Evolutionary conservation across 1,140 invertebrate genomes (phyloP), one percentile per base, ranked within the genome.

Genomic region (Drosophila grimshawi): DNA sequence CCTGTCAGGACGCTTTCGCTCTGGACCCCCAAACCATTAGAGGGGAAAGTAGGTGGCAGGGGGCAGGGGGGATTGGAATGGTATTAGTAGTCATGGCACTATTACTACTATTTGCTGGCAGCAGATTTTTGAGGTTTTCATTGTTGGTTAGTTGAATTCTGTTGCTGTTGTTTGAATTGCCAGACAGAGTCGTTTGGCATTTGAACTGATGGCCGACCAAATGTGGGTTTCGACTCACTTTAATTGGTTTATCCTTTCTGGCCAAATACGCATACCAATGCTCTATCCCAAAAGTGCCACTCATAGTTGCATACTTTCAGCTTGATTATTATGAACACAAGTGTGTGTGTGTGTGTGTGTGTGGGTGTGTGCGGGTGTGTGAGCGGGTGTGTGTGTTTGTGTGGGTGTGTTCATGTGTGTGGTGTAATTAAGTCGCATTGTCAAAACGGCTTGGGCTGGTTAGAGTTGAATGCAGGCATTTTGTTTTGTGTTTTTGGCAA

Each of bases 81-180:
- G 67, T 39, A 74, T 78, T 67, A 83, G 83, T 83, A 86, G 85
- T 81, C 79, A 86, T 86, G 82, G 72, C 80, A 63, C 52, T 65
- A 80, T 69, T 41, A 51, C 55, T 32, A 51, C 56, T 60, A 33
- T 11, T 41, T 49, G 48, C 53, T 37, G 55, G n/a, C 41, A 41
- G 35, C 49, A 68, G 88, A 88, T 88, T 88, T 88, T 78, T 88
- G 83, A 88, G 83, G 83, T 88, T 88, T 88, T 80, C 77, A 88
- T 88, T 88, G 83, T 89, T 80, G 83, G 83, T 80, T 80, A 88
- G 80, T 88, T 88, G 85, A 86, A 68, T 88, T 88, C 39, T 43
- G 39, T 6, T 43, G 39, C 60, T 82, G 82, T 76, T 86, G 79
- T 86, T 86, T 79, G 82, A 86, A 80, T 86, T 82, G 79, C 73